Conservation (phyloP, 2,113 vertebrate species). For the Brienomyrus longianalis region DNA sequence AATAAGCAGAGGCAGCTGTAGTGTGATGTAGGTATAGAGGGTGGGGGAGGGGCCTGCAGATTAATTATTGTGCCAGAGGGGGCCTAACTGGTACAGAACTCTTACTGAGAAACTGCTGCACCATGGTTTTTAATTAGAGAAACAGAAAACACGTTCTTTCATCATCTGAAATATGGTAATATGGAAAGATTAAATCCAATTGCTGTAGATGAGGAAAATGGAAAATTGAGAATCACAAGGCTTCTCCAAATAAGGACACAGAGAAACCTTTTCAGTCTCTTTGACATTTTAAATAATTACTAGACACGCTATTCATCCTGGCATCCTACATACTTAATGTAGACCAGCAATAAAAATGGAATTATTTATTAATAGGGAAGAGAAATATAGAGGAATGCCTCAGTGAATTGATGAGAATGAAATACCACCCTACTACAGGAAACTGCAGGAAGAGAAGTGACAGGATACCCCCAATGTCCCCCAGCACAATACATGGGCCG, state of each 20-base stretch:
- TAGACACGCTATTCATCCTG: background rate
- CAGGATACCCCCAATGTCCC: background rate
- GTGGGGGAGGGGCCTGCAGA: background rate
- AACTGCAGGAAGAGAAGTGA: background rate
- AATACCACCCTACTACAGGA: background rate
- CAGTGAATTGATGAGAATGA: background rate
- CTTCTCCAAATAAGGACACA: background rate
- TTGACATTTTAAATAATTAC: background rate
- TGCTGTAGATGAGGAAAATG: background rate
- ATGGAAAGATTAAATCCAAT: background rate
- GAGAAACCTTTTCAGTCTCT: background rate
- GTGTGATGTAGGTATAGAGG: background rate
- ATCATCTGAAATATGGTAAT: background rate
- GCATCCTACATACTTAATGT: background rate
- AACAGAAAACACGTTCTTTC: background rate
- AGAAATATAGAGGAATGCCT: background rate
- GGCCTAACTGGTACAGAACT: background rate
- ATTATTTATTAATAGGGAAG: background rate
- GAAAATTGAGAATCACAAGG: background rate
- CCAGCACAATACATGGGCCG: background rate
- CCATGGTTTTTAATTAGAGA: background rate
- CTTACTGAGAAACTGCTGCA: background rate
- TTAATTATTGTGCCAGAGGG: slow-evolving; percentile 3
- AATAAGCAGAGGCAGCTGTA: background rate
- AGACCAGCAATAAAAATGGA: background rate